phyloP scores from a whole-genome alignment of 2,113 vertebrate species.

The Charadrius vociferus region DNA sequence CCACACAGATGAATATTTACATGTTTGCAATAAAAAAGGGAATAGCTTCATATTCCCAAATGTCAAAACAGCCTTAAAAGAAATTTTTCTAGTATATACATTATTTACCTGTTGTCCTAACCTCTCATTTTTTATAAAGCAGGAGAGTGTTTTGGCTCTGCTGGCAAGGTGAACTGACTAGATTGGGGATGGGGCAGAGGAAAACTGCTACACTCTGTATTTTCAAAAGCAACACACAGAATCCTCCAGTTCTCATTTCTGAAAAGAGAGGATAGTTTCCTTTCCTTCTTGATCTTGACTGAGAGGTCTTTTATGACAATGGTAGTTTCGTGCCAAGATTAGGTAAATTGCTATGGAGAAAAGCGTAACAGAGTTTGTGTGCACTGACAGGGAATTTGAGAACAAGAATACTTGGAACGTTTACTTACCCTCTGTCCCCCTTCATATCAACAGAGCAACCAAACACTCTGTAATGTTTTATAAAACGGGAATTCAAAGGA shows the following conservation, averaged over 20 bases:
- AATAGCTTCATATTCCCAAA: neutral
- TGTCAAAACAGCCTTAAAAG: neutral
- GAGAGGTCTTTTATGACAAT: neutral
- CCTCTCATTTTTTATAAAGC: neutral
- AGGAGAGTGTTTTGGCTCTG: neutral
- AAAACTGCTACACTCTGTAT: neutral
- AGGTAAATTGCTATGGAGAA: neutral
- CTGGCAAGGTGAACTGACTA: neutral
- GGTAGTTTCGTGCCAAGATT: neutral
- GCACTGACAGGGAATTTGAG: neutral
- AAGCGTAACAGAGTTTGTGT: accelerated
- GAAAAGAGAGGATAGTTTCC: neutral
- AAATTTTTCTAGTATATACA: neutral
- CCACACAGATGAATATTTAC: neutral
- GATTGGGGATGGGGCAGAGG: neutral
- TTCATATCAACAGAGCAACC: neutral
- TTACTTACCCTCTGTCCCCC: neutral
- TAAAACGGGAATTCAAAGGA: neutral
- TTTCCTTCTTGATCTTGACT: neutral
- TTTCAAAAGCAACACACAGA: neutral
- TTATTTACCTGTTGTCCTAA: neutral
- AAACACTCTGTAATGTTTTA: neutral
- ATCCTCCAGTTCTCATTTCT: neutral
- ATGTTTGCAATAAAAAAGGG: neutral
- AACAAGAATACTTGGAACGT: neutral